phyloP scores from a whole-genome alignment of 2,797 vertebrate species.

The Chiroxiphia lanceolata region DNA sequence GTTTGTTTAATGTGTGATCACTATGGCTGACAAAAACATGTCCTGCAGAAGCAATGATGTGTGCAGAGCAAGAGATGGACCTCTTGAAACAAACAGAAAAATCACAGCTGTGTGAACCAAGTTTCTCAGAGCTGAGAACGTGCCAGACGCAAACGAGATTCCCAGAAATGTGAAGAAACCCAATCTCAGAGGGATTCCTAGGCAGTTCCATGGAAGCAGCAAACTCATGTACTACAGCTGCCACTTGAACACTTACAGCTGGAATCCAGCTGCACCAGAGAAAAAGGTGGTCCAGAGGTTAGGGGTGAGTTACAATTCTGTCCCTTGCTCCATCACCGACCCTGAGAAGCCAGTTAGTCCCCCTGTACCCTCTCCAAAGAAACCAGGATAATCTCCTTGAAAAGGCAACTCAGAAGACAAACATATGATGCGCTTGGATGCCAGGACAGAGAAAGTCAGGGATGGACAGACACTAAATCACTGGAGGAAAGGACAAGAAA shows the following conservation, averaged over 20 bases:
- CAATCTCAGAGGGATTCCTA: neutral
- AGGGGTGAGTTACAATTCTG: neutral
- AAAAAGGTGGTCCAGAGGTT: neutral
- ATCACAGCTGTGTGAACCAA: neutral
- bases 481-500: neutral
- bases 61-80: neutral
- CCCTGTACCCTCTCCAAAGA: neutral
- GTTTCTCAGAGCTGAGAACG: neutral
- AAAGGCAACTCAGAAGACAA: neutral
- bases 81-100: neutral
- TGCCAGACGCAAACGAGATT: neutral
- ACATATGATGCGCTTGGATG: fast-evolving
- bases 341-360: neutral
- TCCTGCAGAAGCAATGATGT: neutral
- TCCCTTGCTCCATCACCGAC: neutral
- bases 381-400: neutral
- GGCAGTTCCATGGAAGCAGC: neutral
- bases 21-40: neutral
- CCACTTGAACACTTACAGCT: neutral
- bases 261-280: neutral
- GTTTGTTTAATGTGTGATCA: neutral
- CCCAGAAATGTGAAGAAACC: neutral
- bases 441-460: neutral
- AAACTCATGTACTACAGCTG: neutral
- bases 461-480: fast-evolving